Base-by-base conservation (phyloP, 2,888 invertebrate genomes). In the Apotomis betuletana region DNA sequence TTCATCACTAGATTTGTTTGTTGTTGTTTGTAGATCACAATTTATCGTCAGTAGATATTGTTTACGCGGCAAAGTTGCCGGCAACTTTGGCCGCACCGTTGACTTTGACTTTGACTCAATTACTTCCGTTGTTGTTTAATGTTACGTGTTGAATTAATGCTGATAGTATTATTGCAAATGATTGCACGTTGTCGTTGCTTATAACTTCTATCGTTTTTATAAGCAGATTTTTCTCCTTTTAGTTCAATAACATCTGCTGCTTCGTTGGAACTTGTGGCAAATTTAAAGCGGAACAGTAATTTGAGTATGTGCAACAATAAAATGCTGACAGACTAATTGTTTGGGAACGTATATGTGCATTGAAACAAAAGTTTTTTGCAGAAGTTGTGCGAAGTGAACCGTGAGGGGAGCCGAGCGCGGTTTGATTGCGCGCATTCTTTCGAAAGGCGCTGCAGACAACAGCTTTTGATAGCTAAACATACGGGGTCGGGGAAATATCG, bases 381-480 rank as follows among this genome's bases (percentile, higher is more conserved):
- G 55, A 71, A 67, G 67, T 70, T 70, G 70, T 54, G 60, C 49
- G 62, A 71, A 70, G 68, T 63, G 67, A 63, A 69, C 54, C 55
- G 61, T 67, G 59, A 49, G 36, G 54, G 59, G 67, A 60, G 36
- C 49, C 54, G n/a, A 15, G 49, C 65, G 62, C 63, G 13, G 71
- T 70, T 68, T 65, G 72, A 70, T 72, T 72, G 63, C 57, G 63
- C 63, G 67, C 70, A 58, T 74, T 70, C 61, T 62, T 71, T 67
- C 55, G 41, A 67, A 62, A 44, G 41, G 36, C 38, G 9, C 36
- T 54, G 46, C 38, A 27, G 15, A 71, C 51, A 13, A 46, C 38
- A 71, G 52, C 41, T 27, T 57, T 71, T 54, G 41, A 67, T 52
- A 12, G 63, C 51, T 9, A 41, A 57, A 67, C 44, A n/a, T 44